Evolutionary conservation across 2,888 invertebrate species (phyloP).

Genomic region (Euproctis similis): DNA sequence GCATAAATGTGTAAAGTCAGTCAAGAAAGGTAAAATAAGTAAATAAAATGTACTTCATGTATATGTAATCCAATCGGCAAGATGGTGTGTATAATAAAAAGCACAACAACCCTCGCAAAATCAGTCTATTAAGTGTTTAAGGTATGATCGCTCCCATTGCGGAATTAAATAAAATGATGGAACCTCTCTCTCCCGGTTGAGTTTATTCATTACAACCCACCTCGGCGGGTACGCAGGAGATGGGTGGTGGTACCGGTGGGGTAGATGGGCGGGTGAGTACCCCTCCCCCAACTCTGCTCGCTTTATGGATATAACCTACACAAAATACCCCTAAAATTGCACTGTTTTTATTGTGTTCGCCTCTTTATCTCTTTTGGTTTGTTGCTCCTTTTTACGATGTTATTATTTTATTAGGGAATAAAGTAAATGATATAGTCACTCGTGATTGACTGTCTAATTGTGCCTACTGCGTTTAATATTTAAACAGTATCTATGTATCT

Average conservation of each 20-base stretch:
- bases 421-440: conserved; percentile 33
- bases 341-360: conserved; percentile 74
- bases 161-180: conserved; percentile 67
- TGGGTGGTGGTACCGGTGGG: too few relatives aligned
- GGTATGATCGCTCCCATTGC: conserved; percentile 61
- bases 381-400: conserved; percentile 65
- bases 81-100: conserved; percentile 10
- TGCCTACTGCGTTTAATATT: too few relatives aligned
- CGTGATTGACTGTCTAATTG: conserved; percentile 24
- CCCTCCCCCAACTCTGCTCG: conserved; percentile 52
- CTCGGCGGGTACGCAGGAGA: too few relatives aligned
- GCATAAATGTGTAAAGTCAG: too few relatives aligned
- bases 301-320: conserved; percentile 76
- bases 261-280: conserved; percentile 31
- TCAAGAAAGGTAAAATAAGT: too few relatives aligned
- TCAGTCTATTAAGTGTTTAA: conserved; percentile 42
- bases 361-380: conserved; percentile 74
- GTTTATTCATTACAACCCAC: conserved; percentile 75
- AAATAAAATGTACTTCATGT: too few relatives aligned
- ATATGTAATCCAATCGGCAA: too few relatives aligned
- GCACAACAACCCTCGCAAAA: conserved; percentile 29
- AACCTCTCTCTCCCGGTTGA: conserved; percentile 64
- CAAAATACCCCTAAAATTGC: conserved; percentile 76
- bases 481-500: too few relatives aligned
- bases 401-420: conserved; percentile 68